Conservation (phyloP, 1,140 invertebrate genomes). For the Lasioglossum albipes region DNA sequence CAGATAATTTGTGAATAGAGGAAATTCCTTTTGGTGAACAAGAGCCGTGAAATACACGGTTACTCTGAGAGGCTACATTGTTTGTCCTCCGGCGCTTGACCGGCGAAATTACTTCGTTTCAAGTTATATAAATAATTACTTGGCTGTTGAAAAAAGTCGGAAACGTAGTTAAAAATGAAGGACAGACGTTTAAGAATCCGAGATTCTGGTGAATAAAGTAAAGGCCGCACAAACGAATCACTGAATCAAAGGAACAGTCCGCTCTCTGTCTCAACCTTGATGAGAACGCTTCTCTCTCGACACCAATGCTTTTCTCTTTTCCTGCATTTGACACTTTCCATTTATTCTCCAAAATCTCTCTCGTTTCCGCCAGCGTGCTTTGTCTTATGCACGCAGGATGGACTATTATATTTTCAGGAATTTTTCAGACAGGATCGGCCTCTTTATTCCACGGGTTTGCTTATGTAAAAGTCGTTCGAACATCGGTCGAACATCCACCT, state of each 20-base stretch:
- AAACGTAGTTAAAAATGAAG: neutral
- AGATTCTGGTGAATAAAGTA: neutral
- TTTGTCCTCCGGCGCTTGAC: too few relatives aligned
- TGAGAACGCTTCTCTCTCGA: constrained; percentile 28
- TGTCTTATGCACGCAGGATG: neutral
- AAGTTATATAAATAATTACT: neutral
- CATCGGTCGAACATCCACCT: neutral
- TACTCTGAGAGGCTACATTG: neutral
- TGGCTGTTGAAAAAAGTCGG: neutral
- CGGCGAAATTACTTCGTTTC: constrained; percentile 2
- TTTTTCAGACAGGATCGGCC: neutral
- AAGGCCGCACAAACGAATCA: constrained; percentile 22
- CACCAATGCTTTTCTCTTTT: constrained; percentile 22
- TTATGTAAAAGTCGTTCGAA: neutral
- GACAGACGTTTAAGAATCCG: neutral
- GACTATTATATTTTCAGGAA: neutral
- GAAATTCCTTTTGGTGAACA: neutral
- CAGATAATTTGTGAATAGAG: neutral
- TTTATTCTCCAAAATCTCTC: constrained; percentile 36
- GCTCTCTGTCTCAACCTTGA: constrained; percentile 25
- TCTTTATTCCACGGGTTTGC: neutral
- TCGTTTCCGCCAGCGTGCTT: constrained; percentile 2
- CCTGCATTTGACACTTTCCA: constrained; percentile 37
- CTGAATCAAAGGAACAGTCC: constrained; percentile 24
- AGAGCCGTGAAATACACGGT: neutral